Evolutionary conservation across 2,113 vertebrate species (phyloP), one percentile per base, ranked within the genome.

Genomic region (Tylochromis polylepis): DNA sequence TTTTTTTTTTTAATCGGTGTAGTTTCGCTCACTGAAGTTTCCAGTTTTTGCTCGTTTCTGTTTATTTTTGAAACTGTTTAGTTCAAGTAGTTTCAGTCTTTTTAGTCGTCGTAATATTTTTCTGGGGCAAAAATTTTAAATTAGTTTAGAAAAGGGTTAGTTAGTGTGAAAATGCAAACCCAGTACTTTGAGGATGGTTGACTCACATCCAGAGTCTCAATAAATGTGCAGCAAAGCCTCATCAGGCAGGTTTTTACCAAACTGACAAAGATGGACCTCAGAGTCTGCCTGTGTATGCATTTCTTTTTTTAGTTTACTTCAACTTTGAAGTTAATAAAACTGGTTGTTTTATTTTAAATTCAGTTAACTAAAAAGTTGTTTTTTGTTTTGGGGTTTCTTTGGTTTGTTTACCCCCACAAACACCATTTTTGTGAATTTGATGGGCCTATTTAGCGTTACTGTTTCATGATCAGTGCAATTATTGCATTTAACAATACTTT

Each of bases 381-480:
- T n/a, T n/a, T n/a, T n/a, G n/a, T n/a, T 22, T 65, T 11, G 4
- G 31, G 31, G 18, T 9, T 0, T 31, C n/a, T n/a, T n/a, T n/a
- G n/a, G n/a, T n/a, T n/a, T n/a, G n/a, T 62, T 65, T 65, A 65
- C 34, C 34, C 34, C 11, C 60, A 38, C 60, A 38, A 65, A 65
- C 18, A 38, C 18, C 20, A 22, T 3, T 65, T 36, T 36, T 34
- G 18, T 12, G 60, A 12, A 62, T 62, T 62, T 62, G 10, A 20
- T 62, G 29, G 34, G 59, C 16, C 59, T 36, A 31, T 15, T 62
- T 62, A 36, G 18, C 1, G 5, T 27, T 4, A 11, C 31, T 65
- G 16, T 36, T 18, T 65, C 5, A 34, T 62, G 29, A 36, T 34
- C 27, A 70, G 43, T 43, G n/a, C 38, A 43, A 15, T 70, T 43